Base-by-base conservation (phyloP, 2,888 invertebrate genomes). In the Leptogaster cylindrica region DNA sequence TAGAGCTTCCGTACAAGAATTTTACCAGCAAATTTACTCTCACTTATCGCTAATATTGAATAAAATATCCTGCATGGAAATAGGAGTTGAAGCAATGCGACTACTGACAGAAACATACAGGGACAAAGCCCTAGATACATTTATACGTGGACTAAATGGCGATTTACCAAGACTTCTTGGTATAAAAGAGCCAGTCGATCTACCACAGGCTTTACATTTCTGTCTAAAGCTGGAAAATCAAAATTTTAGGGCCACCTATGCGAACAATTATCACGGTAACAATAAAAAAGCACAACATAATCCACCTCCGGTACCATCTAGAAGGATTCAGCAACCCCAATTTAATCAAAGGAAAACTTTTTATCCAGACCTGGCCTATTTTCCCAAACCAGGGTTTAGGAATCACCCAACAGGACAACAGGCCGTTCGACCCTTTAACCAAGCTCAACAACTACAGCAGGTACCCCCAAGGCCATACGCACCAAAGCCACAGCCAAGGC, bases 121-220 rank as follows among this genome's bases (percentile, higher is more conserved):
- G 27, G 71, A 71, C 12, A 72, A 71, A 31, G 71, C 71, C 12
- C 65, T 72, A 6, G 70, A 72, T 20, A 71, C 68, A 0, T 72
- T 72, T 51, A 51, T 71, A 12, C 36, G 71, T 12, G 71, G 73
- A 12, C 33, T 73, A 16, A 70, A 65, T 23, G 69, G 72, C 2
- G 68, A 71, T 16, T 46, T 73, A 18, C 70, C 72, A 10, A 65
- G 70, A 23, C 71, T 73, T 7, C 61, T 72, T 8, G 67, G 70
- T 27, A 70, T 72, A 10, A 41, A 63, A 14, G 70, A 71, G 51
- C 71, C 72, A 44, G 50, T 28, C 5, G 70, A 68, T 27, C 41
- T 72, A 27, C 70, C 68, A 7, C 68, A 70, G 16, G 68, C 69
- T 2, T 20, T 72, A 16, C 65, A 72, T 3, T 20, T 69, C 2